Base-by-base conservation (phyloP, 2,888 invertebrate genomes). In the Tenthredo mesomela region DNA sequence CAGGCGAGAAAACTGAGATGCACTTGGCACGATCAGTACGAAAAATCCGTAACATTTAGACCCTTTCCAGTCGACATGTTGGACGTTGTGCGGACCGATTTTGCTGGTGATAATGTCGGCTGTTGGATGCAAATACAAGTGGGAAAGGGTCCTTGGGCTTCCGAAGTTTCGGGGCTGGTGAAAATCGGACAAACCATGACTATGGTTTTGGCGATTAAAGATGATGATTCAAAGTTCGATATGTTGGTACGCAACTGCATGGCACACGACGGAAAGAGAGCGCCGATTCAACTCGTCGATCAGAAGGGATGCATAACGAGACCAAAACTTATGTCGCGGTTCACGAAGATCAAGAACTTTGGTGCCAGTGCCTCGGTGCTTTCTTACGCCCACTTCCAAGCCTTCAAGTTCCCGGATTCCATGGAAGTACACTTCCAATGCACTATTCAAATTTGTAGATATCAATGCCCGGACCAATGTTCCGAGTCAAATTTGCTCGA, bases 121-220 rank as follows among this genome's bases (percentile, higher is more conserved):
- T 98, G 98, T 94, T 98, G 98, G 98, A 98, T 98, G 98, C 98
- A 98, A 92, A 98, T 98, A 88, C 98, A 98, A 94, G 98, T 98
- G 4, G 98, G 98, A 65, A 98, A 98, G 92, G 98, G 98, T 33
- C 98, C 98, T 0, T 98, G 98, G 98, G 98, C 98, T 12, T 98
- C 98, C 0, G 98, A 98, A 94, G 98, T 98, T 0, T 98, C 98
- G 0, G 98, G 98, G 0, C 94, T 98, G 78, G 98, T 98, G 0
- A 98, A 98, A 94, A 98, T 98, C 85, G 98, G 98, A 0, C 98
- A 98, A 93, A 98, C 98, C 0, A 98, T 98, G 98, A 98, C 98
- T 18, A 98, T 98, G 98, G 98, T 98, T 2, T 93, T 98, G 86
- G 98, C 98, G 58, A 98, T 98, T 90, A 98, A 98, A 93, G 98